Evolutionary conservation across 2,797 vertebrate species (phyloP).

Genomic region (Hephaestus fuliginosus): DNA sequence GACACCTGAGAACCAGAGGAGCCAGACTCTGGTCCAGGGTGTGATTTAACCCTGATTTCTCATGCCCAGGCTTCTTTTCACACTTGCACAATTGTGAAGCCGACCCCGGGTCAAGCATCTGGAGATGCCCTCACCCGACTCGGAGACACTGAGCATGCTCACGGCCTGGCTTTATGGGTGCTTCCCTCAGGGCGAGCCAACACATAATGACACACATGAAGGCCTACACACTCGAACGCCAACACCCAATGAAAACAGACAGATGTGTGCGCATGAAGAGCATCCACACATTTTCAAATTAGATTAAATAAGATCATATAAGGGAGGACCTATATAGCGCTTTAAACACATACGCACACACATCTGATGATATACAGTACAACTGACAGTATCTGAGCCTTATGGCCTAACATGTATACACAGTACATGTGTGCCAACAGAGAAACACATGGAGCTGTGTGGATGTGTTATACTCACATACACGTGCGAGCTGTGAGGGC

Average conservation of each 20-base stretch:
- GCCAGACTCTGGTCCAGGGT: conserved; percentile 63
- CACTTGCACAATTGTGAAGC: conserved; percentile 61
- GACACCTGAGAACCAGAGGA: conserved; percentile 72
- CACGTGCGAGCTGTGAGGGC: conserved; percentile 12
- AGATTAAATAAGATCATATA: conserved; percentile 50
- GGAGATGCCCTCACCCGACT: conserved; percentile 28
- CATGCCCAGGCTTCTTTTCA: conserved; percentile 68
- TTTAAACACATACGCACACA: conserved; percentile 16
- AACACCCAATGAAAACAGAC: conserved; percentile 7
- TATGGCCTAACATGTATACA: conserved; percentile 33
- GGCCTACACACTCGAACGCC: neutral
- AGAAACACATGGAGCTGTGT: conserved; percentile 29
- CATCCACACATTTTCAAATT: conserved; percentile 53
- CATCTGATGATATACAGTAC: conserved; percentile 14
- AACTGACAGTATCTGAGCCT: conserved; percentile 42
- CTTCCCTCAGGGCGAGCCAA: conserved; percentile 28
- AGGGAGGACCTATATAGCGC: neutral
- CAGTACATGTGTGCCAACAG: neutral
- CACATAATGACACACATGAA: conserved; percentile 26
- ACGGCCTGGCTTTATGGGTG: conserved; percentile 34
- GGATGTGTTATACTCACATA: conserved; percentile 22
- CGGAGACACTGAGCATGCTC: conserved; percentile 43
- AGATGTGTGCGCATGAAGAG: conserved; percentile 29
- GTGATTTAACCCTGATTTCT: conserved; percentile 62
- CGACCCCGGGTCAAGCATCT: conserved; percentile 64